These are phyloP conservation scores for Lepidurus packardi DNA, from an alignment of 1,140 invertebrate species.

Conservation along the genomic window DNA sequence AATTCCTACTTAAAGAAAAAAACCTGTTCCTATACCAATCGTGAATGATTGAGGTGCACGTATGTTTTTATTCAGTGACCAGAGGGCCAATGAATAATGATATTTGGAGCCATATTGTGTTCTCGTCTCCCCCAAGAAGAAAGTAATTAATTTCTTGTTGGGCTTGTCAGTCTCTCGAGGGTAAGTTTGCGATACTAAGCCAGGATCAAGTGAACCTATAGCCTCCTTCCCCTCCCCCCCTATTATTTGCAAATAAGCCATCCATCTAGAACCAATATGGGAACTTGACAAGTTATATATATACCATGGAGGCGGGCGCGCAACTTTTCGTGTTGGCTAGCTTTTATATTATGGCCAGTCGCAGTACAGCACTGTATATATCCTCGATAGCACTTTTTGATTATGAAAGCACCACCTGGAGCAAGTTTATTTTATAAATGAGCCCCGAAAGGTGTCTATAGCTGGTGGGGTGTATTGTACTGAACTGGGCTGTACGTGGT, in stretches of 20 bases:
- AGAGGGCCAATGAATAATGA: neutral
- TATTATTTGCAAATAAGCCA: neutral
- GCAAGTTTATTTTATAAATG: conserved; percentile 2
- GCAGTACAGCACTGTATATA: neutral
- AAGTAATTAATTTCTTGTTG: neutral
- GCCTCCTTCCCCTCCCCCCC: neutral
- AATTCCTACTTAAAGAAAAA: too few species aligned
- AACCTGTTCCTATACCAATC: too few species aligned
- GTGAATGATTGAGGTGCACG: too few species aligned
- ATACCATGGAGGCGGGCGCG: neutral
- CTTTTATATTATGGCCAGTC: neutral
- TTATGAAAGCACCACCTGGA: neutral
- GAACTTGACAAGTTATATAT: conserved; percentile 1
- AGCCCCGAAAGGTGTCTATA: neutral
- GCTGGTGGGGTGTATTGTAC: neutral
- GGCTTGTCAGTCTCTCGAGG: neutral
- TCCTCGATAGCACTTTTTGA: neutral
- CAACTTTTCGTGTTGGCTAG: neutral
- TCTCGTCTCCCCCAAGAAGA: neutral
- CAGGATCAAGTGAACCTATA: conserved; percentile 4
- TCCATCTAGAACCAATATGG: conserved; percentile 18
- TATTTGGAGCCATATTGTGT: neutral
- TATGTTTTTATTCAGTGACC: neutral
- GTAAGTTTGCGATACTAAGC: neutral
- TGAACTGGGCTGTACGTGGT: neutral